Evolutionary conservation across 2,797 vertebrate genomes (phyloP), one percentile per base, ranked within the genome.

Genomic region (Avahi laniger): DNA sequence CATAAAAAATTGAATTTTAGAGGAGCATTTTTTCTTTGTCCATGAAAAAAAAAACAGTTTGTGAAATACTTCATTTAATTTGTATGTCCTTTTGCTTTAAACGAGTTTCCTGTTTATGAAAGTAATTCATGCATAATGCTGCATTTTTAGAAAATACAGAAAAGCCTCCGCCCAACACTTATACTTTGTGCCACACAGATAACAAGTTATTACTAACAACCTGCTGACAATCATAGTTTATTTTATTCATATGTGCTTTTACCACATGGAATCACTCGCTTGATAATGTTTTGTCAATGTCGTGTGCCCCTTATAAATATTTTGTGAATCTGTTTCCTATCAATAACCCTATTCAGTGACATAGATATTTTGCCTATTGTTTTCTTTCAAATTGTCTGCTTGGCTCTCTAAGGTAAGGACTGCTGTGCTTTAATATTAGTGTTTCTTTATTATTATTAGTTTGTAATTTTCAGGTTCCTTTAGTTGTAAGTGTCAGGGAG

Each of bases 371-470:
- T 46, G 63, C 20, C 30, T 63, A 54, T 78, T 63, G 35, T 72
- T 46, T 41, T 18, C 38, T 94, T 93, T 87, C 65, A 65, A 65
- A 65, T 48, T 33, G 22, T 70, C 96, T 89, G 82, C 26, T 67
- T 86, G 86, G 61, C 15, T 72, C 2, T 79, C 81, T 50, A 61
- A 61, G 67, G 52, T 7, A 48, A 69, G 43, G 75, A 89, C 50
- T 50, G 17, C 35, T 0, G 1, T 13, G 7, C 63, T 17, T 90
- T n/a, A 12, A 61, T 85, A 76, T 18, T 81, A 92, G 70, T 78
- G 75, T 54, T 87, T 72, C 87, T 90, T 91, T 90, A 87, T 88
- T 94, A 89, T 41, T 86, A 76, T 54, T 35, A 67, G 75, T 87
- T 85, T 95, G 63, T 35, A 78, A 81, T 87, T 70, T 93, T 63